phyloP scores from a whole-genome alignment of 2,888 invertebrate species.

The Sphinx pinastri region DNA sequence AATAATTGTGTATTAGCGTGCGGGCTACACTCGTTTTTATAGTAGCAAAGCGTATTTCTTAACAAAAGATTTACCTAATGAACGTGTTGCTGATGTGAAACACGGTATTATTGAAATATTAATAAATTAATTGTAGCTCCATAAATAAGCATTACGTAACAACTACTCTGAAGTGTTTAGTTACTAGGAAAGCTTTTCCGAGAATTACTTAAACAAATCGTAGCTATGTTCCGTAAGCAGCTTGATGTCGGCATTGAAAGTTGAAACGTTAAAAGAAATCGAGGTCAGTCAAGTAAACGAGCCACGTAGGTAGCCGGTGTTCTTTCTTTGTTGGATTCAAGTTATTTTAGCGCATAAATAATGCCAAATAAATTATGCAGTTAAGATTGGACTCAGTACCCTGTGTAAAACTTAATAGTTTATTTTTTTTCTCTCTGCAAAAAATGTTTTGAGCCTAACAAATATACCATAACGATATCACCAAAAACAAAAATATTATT shows the following conservation, averaged over 20 bases:
- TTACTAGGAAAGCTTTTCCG: constrained; percentile 21
- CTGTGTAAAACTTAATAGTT: too few species aligned
- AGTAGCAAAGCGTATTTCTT: constrained; percentile 22
- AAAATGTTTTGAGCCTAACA: neutral
- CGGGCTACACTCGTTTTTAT: constrained; percentile 37
- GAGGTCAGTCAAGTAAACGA: constrained; percentile 73
- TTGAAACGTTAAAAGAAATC: constrained; percentile 81
- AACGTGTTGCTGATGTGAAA: neutral
- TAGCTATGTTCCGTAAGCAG: constrained; percentile 41
- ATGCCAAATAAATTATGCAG: neutral
- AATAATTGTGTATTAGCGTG: constrained; percentile 37
- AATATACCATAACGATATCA: too few species aligned
- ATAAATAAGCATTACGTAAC: neutral
- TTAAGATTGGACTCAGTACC: neutral
- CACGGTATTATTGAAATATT: neutral
- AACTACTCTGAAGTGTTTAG: neutral
- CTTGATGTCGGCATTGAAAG: constrained; percentile 77
- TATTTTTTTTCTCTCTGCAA: neutral
- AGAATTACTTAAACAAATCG: constrained; percentile 16
- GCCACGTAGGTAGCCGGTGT: constrained; percentile 73
- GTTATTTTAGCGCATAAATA: constrained; percentile 11
- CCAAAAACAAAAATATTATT: too few species aligned
- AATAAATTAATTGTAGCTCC: neutral
- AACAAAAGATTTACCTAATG: constrained; percentile 13
- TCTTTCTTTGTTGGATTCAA: constrained; percentile 54